Conservation (phyloP, 2,888 invertebrate genomes). For the Prosopocoilus inquinatus region DNA sequence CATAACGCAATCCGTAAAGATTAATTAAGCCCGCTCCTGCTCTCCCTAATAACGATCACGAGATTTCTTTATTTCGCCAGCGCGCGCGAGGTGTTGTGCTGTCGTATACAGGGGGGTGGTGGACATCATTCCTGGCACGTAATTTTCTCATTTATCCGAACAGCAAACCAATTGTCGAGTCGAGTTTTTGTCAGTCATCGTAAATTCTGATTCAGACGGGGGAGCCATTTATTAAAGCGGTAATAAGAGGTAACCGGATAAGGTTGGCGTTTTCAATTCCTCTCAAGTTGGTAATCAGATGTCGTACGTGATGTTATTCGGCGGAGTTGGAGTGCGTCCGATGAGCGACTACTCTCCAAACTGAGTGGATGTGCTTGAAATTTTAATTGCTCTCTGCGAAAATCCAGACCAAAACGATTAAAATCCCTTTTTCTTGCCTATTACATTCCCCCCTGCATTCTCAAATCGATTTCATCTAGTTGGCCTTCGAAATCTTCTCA, state of each 20-base stretch:
- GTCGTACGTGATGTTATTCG: conserved; percentile 8
- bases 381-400: conserved; percentile 10
- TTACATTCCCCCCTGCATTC: no score
- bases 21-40: no score
- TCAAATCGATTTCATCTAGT: no score
- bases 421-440: no score
- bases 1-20: no score
- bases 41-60: no score
- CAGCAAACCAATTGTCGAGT: conserved; percentile 26
- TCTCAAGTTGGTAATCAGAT: conserved; percentile 15
- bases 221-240: conserved; percentile 23
- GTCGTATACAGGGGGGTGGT: neutral
- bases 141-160: conserved; percentile 23
- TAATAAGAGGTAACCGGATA: conserved; percentile 5
- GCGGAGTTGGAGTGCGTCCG: neutral
- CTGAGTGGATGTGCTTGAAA: conserved; percentile 14
- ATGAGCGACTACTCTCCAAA: conserved; percentile 11
- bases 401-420: no score
- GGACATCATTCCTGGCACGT: conserved; percentile 23
- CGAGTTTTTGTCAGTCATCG: conserved; percentile 23
- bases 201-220: conserved; percentile 23
- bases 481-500: no score
- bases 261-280: conserved; percentile 14
- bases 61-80: no score
- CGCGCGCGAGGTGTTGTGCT: no score